Conservation (phyloP, 1,140 invertebrate species). For the Brachionus paranguensis region DNA sequence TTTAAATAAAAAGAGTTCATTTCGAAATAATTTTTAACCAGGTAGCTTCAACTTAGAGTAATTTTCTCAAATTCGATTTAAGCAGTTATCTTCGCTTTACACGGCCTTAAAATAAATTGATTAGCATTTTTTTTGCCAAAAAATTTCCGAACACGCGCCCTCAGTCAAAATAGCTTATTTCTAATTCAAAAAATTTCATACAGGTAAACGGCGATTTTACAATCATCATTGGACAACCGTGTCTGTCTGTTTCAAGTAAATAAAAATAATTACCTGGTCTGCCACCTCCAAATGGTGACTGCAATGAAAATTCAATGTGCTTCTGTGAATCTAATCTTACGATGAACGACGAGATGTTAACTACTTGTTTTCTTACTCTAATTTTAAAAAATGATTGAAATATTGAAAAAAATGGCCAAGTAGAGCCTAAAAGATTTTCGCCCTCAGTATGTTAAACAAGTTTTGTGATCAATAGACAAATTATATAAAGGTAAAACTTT, state of each 20-base stretch:
- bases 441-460: conserved; percentile 40
- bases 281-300: conserved; percentile 96
- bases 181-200: neutral
- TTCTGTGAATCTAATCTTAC: conserved; percentile 97
- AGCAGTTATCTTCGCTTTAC: conserved; percentile 99
- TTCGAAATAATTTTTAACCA: too few relatives aligned
- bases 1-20: too few relatives aligned
- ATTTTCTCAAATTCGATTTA: too few relatives aligned
- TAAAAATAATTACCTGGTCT: conserved; percentile 64
- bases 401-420: conserved; percentile 41
- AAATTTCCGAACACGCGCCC: neutral
- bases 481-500: too few relatives aligned
- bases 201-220: conserved; percentile 31
- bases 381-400: conserved; percentile 44
- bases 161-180: conserved; percentile 10
- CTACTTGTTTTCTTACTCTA: conserved; percentile 97
- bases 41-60: too few relatives aligned
- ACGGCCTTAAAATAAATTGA: conserved; percentile 62
- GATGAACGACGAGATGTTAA: conserved; percentile 97
- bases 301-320: conserved; percentile 98
- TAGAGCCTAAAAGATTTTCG: conserved; percentile 36
- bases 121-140: neutral
- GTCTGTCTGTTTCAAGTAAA: neutral
- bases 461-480: too few relatives aligned
- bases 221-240: neutral